Conservation (phyloP, 2,797 vertebrate species). For the Microtus obscurus region DNA sequence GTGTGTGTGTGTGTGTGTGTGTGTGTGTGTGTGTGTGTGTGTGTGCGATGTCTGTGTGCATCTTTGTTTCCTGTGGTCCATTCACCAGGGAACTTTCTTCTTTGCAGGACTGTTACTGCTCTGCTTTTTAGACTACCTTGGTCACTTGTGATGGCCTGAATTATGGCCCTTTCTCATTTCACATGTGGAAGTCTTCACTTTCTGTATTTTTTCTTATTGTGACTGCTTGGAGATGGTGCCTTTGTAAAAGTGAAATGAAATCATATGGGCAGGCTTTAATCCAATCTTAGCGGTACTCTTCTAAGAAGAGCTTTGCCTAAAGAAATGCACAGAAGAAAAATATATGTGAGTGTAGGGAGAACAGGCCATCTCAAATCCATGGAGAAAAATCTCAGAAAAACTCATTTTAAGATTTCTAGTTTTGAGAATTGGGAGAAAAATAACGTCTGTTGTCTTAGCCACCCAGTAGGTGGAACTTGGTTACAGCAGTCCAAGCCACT, state of each 20-base stretch:
- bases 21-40: not conserved
- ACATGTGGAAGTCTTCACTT: not conserved
- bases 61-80: conserved; percentile 37
- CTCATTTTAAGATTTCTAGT: not conserved
- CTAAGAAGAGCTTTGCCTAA: not conserved
- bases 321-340: not conserved
- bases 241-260: not conserved
- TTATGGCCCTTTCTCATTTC: not conserved
- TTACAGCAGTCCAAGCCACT: not conserved
- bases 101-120: not conserved
- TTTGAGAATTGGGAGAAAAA: conserved; percentile 28
- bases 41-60: too few species aligned
- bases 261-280: not conserved
- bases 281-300: not conserved
- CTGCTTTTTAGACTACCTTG: conserved; percentile 2
- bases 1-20: not conserved
- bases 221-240: not conserved
- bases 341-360: not conserved
- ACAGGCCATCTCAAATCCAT: not conserved
- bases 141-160: not conserved
- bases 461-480: not conserved
- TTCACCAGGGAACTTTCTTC: not conserved
- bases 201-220: not conserved
- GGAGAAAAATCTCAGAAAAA: not conserved
- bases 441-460: not conserved